Evolutionary conservation across 2,797 vertebrate genomes (phyloP).

Genomic region (Menidia menidia): DNA sequence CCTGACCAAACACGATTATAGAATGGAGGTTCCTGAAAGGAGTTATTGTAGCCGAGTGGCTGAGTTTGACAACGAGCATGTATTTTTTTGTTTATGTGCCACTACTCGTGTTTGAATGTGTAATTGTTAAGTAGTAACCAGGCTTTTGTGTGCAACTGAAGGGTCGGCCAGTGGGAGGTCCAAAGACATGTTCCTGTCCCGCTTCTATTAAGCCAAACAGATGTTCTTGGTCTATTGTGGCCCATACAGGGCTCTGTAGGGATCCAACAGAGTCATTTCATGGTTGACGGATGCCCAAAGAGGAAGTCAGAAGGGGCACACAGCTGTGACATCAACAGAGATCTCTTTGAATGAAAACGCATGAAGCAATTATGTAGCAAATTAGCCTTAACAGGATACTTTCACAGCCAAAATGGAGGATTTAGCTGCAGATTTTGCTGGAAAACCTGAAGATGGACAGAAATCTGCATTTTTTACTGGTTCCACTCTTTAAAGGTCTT

Average conservation of each 20-base stretch:
- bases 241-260: slow-evolving; percentile 47
- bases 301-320: slow-evolving; percentile 68
- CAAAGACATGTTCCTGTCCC: slow-evolving; percentile 65
- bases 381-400: slow-evolving; percentile 70
- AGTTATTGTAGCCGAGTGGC: slow-evolving; percentile 2
- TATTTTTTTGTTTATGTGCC: slow-evolving; percentile 37
- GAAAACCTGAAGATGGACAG: slow-evolving; percentile 14
- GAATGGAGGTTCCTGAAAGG: neutral
- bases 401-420: slow-evolving; percentile 39
- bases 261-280: slow-evolving; percentile 73
- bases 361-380: slow-evolving; percentile 66
- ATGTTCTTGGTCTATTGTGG: slow-evolving; percentile 71
- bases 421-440: slow-evolving; percentile 16
- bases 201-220: slow-evolving; percentile 69
- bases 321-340: slow-evolving; percentile 64
- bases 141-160: slow-evolving; percentile 65
- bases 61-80: slow-evolving; percentile 17
- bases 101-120: slow-evolving; percentile 52
- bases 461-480: neutral
- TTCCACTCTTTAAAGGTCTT: neutral
- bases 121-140: slow-evolving; percentile 53
- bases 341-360: slow-evolving; percentile 59
- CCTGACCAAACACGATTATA: neutral
- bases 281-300: slow-evolving; percentile 65
- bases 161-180: slow-evolving; percentile 61